A percentile compares a stretch with the other conserved stretches of the same genome.
phyloP scores from a whole-genome alignment of 1,140 invertebrate genomes.

The Camponotus vicinus region DNA sequence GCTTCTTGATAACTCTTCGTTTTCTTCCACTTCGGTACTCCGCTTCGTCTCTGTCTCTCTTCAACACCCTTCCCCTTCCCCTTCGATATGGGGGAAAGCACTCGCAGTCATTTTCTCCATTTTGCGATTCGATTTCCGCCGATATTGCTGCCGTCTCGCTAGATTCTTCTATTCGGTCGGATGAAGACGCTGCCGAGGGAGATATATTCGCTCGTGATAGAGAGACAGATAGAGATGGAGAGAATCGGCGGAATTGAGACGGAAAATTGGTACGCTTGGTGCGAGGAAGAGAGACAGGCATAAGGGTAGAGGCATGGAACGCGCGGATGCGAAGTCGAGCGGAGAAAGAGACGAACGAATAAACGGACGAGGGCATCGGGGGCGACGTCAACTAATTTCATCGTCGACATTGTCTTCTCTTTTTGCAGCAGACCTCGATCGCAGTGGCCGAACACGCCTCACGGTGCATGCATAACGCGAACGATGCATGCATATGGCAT shows the following conservation, averaged over 20 bases:
- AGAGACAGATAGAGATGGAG: slow-evolving; percentile 48
- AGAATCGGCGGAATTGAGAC: slow-evolving; percentile 51
- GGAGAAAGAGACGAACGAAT: slow-evolving; percentile 9
- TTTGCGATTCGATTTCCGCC: slow-evolving; percentile 85
- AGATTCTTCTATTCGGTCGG: slow-evolving; percentile 83
- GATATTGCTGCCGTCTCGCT: slow-evolving; percentile 83
- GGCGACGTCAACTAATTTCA: slow-evolving; percentile 70
- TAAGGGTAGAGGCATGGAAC: slow-evolving; percentile 20
- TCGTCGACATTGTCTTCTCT: slow-evolving; percentile 49
- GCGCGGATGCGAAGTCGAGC: slow-evolving; percentile 12
- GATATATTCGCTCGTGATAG: slow-evolving; percentile 76
- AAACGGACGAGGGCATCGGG: slow-evolving; percentile 15
- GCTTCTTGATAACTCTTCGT: slow-evolving; percentile 39
- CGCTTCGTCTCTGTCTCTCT: slow-evolving; percentile 59
- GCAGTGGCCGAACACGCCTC: slow-evolving; percentile 30
- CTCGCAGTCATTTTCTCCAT: slow-evolving; percentile 83
- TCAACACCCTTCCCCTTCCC: slow-evolving; percentile 33
- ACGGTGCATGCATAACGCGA: slow-evolving; percentile 61
- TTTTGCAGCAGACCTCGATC: slow-evolving; percentile 28
- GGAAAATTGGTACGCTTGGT: slow-evolving; percentile 51
- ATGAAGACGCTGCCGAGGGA: slow-evolving; percentile 77
- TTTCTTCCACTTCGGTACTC: slow-evolving; percentile 17
- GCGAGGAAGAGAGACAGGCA: slow-evolving; percentile 22
- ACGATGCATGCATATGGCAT: not conserved
- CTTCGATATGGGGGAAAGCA: slow-evolving; percentile 59